Evolutionary conservation across 2,888 invertebrate genomes (phyloP).

Genomic region (Exephanes ischioxanthus): DNA sequence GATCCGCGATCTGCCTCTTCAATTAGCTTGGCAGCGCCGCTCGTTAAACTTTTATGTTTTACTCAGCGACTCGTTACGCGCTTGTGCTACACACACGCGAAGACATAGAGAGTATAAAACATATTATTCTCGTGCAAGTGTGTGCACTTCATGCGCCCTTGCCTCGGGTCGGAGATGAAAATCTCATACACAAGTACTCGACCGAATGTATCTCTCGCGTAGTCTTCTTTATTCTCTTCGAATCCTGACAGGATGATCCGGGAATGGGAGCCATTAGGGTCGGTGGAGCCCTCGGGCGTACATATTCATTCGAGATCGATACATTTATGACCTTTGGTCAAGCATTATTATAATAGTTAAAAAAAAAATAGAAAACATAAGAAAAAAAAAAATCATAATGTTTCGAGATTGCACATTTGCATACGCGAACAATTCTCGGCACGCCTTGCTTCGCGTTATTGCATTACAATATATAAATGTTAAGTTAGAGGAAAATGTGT

Average conservation of each 20-base stretch:
- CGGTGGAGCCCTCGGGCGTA: conserved; percentile 38
- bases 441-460: neutral
- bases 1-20: conserved; percentile 74
- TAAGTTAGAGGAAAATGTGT: neutral
- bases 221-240: conserved; percentile 50
- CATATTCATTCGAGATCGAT: conserved; percentile 61
- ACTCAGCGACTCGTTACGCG: conserved; percentile 76
- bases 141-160: conserved; percentile 39
- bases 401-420: conserved; percentile 50
- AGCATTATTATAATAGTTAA: conserved; percentile 53
- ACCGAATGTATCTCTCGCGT: conserved; percentile 55
- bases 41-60: conserved; percentile 81
- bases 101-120: conserved; percentile 14
- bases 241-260: conserved; percentile 51
- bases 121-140: conserved; percentile 15
- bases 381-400: conserved; percentile 31
- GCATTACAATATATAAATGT: neutral
- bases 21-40: conserved; percentile 80
- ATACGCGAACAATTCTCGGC: conserved; percentile 16
- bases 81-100: conserved; percentile 49
- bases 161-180: conserved; percentile 73
- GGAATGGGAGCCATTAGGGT: conserved; percentile 39
- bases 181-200: conserved; percentile 69
- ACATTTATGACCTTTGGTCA: conserved; percentile 66
- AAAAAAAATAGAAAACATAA: neutral